Conservation (phyloP, 1,140 invertebrate species). For the Microplitis mediator region DNA sequence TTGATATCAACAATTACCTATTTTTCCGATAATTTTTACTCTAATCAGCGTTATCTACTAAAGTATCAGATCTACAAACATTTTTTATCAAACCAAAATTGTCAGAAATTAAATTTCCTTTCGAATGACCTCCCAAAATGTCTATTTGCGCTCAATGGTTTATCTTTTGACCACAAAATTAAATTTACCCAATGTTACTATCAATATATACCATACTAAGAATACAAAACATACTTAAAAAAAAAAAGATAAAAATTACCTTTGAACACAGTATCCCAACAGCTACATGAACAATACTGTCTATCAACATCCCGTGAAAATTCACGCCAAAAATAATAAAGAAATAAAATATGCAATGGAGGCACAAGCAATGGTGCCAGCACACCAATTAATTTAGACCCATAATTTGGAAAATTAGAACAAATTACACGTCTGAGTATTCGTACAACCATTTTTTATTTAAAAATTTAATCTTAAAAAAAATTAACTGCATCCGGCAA, state of each 20-base stretch:
- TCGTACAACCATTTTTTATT: conserved; percentile 24
- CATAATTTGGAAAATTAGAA: conserved; percentile 47
- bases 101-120: too few relatives aligned
- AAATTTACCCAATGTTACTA: neutral
- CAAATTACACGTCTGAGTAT: conserved; percentile 49
- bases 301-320: conserved; percentile 72
- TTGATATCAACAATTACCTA: too few relatives aligned
- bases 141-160: too few relatives aligned
- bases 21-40: too few relatives aligned
- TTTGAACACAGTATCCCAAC: conserved; percentile 70
- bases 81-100: too few relatives aligned
- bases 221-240: conserved; percentile 19
- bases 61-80: too few relatives aligned
- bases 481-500: too few relatives aligned
- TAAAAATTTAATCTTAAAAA: neutral
- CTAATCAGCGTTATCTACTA: too few relatives aligned
- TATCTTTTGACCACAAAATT: too few relatives aligned
- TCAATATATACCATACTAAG: conserved; percentile 5
- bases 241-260: conserved; percentile 56
- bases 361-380: conserved; percentile 64
- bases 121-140: too few relatives aligned
- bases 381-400: conserved; percentile 53
- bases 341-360: conserved; percentile 68
- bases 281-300: conserved; percentile 75
- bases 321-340: conserved; percentile 75